Conservation (phyloP, 2,113 vertebrate species). For the Scortum barcoo region DNA sequence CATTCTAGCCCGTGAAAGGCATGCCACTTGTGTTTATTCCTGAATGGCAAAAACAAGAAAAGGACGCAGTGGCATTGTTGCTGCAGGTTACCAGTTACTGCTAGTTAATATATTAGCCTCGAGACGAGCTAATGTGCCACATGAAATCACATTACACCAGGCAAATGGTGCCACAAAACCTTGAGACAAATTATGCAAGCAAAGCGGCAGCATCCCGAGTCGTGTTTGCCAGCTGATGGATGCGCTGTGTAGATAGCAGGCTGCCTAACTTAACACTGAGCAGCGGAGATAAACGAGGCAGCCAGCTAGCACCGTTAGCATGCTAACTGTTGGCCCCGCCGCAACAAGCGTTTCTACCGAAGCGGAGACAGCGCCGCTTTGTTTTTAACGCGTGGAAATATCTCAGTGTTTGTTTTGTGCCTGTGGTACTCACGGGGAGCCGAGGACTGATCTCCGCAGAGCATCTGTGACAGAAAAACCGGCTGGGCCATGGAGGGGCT, state of each 20-base stretch:
- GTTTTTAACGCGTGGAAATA: neutral
- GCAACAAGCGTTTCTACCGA: neutral
- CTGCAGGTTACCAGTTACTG: neutral
- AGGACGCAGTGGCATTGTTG: slow-evolving; percentile 39
- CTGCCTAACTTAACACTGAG: slow-evolving; percentile 17
- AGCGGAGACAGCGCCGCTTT: neutral
- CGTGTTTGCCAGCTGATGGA: neutral
- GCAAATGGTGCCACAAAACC: neutral
- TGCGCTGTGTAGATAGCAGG: slow-evolving; percentile 15
- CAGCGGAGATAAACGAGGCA: slow-evolving; percentile 17
- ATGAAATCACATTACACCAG: neutral
- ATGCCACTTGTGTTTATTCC: slow-evolving; percentile 23
- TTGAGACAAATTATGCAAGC: neutral
- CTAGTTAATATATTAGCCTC: slow-evolving; percentile 2
- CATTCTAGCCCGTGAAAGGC: slow-evolving; percentile 61
- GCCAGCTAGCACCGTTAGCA: slow-evolving; percentile 64
- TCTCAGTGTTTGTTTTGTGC: neutral
- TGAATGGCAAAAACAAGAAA: slow-evolving; percentile 57
- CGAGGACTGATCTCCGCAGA: slow-evolving; percentile 86
- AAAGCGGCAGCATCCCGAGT: neutral
- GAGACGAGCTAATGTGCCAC: neutral
- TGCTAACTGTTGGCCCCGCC: slow-evolving; percentile 35
- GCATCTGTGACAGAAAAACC: slow-evolving; percentile 95
- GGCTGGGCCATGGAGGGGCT: slow-evolving; percentile 90
- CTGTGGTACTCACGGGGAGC: slow-evolving; percentile 81